Conservation (phyloP, 2,797 vertebrate genomes). For the Prunella strophiata region DNA sequence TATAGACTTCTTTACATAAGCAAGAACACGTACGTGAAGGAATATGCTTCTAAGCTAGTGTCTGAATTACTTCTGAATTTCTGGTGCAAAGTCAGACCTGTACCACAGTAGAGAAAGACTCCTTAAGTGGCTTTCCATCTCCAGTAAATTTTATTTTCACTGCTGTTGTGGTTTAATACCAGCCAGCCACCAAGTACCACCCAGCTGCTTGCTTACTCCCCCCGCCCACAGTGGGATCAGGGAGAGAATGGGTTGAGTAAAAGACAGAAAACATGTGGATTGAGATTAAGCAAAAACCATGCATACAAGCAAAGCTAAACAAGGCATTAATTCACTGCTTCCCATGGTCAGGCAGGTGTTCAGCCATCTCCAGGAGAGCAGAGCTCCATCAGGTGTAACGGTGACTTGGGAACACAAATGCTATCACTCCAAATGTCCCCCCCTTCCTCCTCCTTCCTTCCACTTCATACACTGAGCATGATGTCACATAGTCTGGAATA, state of each 20-base stretch:
- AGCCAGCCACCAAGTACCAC: neutral
- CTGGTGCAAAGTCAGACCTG: neutral
- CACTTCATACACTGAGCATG: neutral
- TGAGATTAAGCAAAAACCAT: neutral
- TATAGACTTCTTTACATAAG: neutral
- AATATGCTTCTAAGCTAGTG: neutral
- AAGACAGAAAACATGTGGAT: neutral
- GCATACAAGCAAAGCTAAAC: neutral
- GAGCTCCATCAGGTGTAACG: accelerated
- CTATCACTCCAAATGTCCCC: neutral
- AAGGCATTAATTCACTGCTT: neutral
- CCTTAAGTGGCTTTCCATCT: neutral
- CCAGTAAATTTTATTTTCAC: neutral
- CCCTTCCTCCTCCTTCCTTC: neutral
- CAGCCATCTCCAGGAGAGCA: neutral
- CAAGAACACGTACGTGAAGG: neutral
- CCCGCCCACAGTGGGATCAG: neutral
- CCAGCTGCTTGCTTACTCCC: neutral
- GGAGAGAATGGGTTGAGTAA: neutral
- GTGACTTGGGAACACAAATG: neutral
- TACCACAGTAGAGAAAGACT: neutral
- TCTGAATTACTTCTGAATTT: neutral
- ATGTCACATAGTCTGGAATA: neutral
- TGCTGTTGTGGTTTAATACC: neutral
- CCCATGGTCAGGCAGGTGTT: neutral